These are phyloP conservation scores for Linhomoeus sp. DNA, from an alignment of 2,888 invertebrate species.

Conservation along the genomic window DNA sequence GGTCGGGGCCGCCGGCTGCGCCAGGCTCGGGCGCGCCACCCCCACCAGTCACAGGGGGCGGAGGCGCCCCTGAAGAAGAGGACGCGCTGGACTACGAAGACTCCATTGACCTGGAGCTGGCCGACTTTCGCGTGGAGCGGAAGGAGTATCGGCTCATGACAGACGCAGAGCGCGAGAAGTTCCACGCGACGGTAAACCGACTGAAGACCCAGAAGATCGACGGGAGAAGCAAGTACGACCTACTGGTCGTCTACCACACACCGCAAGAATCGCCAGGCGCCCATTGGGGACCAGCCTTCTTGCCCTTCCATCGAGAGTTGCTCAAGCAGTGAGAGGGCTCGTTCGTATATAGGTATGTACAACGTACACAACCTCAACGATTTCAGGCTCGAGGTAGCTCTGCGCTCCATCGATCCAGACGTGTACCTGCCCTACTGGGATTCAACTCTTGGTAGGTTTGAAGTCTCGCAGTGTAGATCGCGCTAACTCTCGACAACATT, in stretches of 20 bases:
- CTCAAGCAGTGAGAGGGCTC: not conserved
- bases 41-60: too few relatives aligned
- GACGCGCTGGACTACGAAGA: not conserved
- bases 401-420: constrained; percentile 23
- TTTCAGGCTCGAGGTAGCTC: constrained; percentile 17
- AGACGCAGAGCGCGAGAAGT: constrained; percentile 4
- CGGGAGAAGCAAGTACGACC: constrained; percentile 15
- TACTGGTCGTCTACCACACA: constrained; percentile 4
- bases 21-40: too few relatives aligned
- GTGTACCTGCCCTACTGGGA: constrained; percentile 31
- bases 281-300: constrained; percentile 5
- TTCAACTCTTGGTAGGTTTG: constrained; percentile 16
- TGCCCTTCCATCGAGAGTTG: not conserved
- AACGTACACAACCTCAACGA: not conserved
- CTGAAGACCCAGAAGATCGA: constrained; percentile 21
- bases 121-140: not conserved
- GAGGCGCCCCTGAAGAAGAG: too few relatives aligned
- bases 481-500: too few relatives aligned
- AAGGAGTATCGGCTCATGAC: constrained; percentile 3
- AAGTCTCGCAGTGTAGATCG: too few relatives aligned
- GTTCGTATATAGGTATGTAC: not conserved
- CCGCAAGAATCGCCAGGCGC: constrained; percentile 5
- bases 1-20: too few relatives aligned
- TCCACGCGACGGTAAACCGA: constrained; percentile 16
- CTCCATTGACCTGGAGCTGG: not conserved